Evolutionary conservation across 2,888 invertebrate species (phyloP), one percentile per base, ranked within the genome.

Genomic region (Troides oblongomaculatus): DNA sequence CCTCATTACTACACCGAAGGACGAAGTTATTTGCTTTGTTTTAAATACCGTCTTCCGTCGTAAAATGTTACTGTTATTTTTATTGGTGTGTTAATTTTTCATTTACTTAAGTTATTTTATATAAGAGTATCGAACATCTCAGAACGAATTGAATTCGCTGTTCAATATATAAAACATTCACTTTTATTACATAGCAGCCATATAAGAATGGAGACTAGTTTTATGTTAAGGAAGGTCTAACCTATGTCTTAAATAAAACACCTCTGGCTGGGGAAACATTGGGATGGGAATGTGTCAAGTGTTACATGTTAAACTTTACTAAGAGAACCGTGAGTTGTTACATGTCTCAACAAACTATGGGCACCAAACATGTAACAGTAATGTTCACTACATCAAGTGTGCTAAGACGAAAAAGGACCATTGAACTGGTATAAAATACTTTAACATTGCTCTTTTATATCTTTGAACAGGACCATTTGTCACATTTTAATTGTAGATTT

Each of bases 211-310:
- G 57, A 12, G 25, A 18, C 58, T 59, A 59, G 65, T 65, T 58
- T 64, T 25, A 39, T 46, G 39, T 25, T 59, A 58, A 43, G 58
- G 58, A 46, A 65, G 59, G 46, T 10, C 23, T 65, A 18, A 64
- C 65, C 36, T 18, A 30, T 43, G 8, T 10, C 7, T 62, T 10
- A 43, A 21, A 62, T 21, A 21, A 43, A 43, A 39, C 23, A 39
- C 46, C 39, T 43, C 43, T 1, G n/a, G 10, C 61, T 62, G 39
- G 6, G 12, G 69, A 72, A 69, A 72, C 71, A 68, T 59, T 62
- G 69, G 71, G 61, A 46, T 62, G 62, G 62, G 56, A 67, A 5
- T 56, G 58, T 66, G 62, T 64, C 69, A 58, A 63, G 59, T 66
- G 69, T 43, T 58, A 58, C 58, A 65, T 59, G 25, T 39, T 56